Evolutionary conservation across 2,797 vertebrate species (phyloP).

Genomic region (Rhinogobio ventralis): DNA sequence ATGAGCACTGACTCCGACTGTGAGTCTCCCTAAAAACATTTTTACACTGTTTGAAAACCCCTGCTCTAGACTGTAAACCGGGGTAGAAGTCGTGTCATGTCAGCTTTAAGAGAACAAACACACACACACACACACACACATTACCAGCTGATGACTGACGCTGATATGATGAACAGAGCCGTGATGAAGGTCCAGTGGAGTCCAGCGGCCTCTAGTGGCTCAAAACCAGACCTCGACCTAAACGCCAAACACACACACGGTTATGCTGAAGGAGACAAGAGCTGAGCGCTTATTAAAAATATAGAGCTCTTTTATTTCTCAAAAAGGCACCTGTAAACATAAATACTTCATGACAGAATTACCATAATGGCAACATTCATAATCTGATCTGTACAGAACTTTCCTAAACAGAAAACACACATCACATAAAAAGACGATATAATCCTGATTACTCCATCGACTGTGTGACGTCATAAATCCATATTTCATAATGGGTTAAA

Average conservation of each 20-base stretch:
- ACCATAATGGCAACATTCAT: slow-evolving; percentile 1
- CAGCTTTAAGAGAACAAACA: background rate
- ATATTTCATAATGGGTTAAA: slow-evolving; percentile 5
- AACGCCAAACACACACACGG: background rate
- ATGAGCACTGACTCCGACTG: no score
- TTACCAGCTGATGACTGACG: background rate
- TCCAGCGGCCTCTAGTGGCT: background rate
- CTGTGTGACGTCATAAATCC: background rate
- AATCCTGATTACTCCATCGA: background rate
- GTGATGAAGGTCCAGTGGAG: background rate
- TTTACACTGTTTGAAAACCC: no score
- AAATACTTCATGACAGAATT: background rate
- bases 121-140: background rate
- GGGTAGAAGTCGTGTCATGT: no score
- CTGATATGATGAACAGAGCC: background rate
- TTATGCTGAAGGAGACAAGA: background rate
- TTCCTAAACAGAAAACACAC: slow-evolving; percentile 6
- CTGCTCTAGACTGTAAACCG: no score
- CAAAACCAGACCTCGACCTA: background rate
- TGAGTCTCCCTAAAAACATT: no score
- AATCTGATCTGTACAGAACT: background rate
- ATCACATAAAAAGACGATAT: background rate
- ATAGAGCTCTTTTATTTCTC: slow-evolving; percentile 18
- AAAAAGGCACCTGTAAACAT: slow-evolving; percentile 4
- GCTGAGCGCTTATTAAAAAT: background rate